Base-by-base conservation (phyloP, 1,140 invertebrate species). In the Drosophila pectinifera region DNA sequence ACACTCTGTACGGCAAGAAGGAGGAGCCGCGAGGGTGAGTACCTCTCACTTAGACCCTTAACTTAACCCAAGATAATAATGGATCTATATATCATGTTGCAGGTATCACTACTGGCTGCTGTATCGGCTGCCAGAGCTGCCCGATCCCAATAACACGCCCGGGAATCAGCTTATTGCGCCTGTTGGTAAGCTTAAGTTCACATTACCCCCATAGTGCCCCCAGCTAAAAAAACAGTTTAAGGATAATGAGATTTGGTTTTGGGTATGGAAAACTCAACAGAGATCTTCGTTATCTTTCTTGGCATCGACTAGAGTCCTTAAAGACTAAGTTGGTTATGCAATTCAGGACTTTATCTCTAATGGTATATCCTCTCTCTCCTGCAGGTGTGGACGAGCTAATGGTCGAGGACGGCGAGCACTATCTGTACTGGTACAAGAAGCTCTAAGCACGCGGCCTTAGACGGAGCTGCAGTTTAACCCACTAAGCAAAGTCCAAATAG, bases 381-480 rank as follows among this genome's bases (percentile, higher is more conserved):
- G 5, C 93, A 97, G 96, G 96, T 85, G 96, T 97, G 10, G 96
- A 97, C 89, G 96, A 97, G 84, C 93, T 97, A 65, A 93, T 96
- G 70, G 96, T 97, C 11, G 95, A 96, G 92, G 95, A 97, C 80
- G 96, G 96, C 6, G 96, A 97, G 86, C 95, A 96, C 89, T 97
- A 96, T 91, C 94, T 97, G 10, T 97, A 97, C 93, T 98, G 97
- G 97, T 98, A 97, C 92, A 97, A 97, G 93, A 97, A 97, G 92
- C 94, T 97, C 90, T 97, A 96, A 96, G 77, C 74, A 73, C 78
- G 58, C 69, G 78, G 85, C 85, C 85, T 90, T 85, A 80, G 85
- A 81, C 78, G 57, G 46, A 79, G 81, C 79, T 79, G 80, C 78
- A 78, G 62, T 72, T 63, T 67, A 68, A 72, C 24, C 59, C 68